Conservation (phyloP, 2,797 vertebrate genomes). For the Urosaurus nigricauda region DNA sequence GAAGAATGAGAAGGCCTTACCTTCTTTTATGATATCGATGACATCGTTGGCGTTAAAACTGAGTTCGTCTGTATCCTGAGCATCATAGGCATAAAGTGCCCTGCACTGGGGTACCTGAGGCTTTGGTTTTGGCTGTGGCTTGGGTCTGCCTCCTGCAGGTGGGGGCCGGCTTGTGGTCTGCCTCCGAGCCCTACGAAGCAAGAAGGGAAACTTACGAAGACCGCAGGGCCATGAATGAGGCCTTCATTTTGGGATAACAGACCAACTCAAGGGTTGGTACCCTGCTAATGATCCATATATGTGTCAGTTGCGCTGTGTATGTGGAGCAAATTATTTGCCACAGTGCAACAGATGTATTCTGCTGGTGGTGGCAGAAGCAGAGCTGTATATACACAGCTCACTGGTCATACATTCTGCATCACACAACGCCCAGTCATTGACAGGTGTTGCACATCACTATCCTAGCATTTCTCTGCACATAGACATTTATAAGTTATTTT, state of each 20-base stretch:
- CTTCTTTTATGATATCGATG: conserved; percentile 96
- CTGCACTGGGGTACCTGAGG: conserved; percentile 97
- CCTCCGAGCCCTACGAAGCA: conserved; percentile 84
- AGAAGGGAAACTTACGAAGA: background rate
- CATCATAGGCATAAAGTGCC: conserved; percentile 96
- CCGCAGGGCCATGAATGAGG: fast-evolving
- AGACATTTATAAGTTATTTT: too few species aligned
- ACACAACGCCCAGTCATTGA: too few species aligned
- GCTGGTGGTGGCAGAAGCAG: too few species aligned
- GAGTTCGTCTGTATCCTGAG: conserved; percentile 98
- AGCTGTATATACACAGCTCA: too few species aligned
- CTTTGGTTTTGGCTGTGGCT: conserved; percentile 96
- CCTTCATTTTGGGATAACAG: background rate
- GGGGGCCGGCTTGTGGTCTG: conserved; percentile 86
- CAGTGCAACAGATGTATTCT: too few species aligned
- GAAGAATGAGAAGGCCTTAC: conserved; percentile 72
- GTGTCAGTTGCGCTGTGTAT: too few species aligned
- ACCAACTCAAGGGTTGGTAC: too few species aligned
- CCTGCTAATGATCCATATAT: too few species aligned
- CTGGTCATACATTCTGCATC: too few species aligned
- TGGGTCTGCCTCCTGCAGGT: conserved; percentile 93
- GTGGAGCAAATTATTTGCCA: too few species aligned
- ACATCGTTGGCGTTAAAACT: conserved; percentile 96
- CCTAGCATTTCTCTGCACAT: too few species aligned
- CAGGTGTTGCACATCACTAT: too few species aligned